Conservation (phyloP, 2,113 vertebrate genomes). For the Patagioenas fasciata region DNA sequence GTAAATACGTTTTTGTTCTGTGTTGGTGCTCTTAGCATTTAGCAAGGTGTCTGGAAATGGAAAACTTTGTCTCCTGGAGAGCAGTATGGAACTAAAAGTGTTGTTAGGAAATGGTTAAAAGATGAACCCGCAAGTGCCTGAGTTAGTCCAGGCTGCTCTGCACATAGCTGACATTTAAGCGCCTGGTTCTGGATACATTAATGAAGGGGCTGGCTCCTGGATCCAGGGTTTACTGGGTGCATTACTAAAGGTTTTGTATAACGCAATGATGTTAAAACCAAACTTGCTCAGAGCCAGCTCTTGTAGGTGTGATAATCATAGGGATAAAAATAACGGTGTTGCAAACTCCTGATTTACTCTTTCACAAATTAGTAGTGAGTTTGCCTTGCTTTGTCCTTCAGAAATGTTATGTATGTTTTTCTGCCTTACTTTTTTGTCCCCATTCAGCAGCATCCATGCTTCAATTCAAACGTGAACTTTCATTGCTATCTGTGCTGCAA, state of each 20-base stretch:
- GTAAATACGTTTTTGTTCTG: background rate
- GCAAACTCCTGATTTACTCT: background rate
- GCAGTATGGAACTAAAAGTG: background rate
- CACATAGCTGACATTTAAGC: background rate
- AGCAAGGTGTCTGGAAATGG: background rate
- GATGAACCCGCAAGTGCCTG: background rate
- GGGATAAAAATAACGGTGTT: background rate
- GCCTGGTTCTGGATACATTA: background rate
- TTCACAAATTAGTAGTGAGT: background rate
- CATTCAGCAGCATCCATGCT: background rate
- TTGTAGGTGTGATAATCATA: background rate
- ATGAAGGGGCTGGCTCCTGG: background rate
- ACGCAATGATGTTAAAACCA: background rate
- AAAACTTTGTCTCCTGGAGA: background rate
- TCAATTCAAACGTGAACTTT: constrained; percentile 50
- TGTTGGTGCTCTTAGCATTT: background rate
- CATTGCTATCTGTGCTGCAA: constrained; percentile 14
- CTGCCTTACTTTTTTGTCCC: background rate
- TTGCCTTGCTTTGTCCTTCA: background rate
- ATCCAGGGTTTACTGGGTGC: background rate
- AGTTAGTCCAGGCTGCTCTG: background rate
- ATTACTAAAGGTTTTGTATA: background rate
- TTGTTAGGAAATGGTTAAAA: background rate
- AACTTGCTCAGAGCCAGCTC: background rate
- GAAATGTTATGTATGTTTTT: background rate